phyloP scores from a whole-genome alignment of 2,113 vertebrate genomes.

The Gobiocypris rarus region DNA sequence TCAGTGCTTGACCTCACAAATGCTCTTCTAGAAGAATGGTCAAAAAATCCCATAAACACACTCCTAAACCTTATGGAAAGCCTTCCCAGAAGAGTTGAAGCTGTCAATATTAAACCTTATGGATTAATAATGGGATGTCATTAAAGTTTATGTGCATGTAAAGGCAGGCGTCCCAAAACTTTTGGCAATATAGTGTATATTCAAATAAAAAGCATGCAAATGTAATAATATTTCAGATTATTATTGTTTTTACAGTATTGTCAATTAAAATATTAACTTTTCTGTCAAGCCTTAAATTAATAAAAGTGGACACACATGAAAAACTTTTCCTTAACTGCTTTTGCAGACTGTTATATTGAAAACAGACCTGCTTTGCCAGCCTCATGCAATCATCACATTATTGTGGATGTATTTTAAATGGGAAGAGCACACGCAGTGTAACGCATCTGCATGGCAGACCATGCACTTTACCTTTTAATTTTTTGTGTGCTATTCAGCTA shows the following conservation, averaged over 20 bases:
- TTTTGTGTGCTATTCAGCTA: not conserved
- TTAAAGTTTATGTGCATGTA: too few relatives aligned
- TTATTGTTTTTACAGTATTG: not conserved
- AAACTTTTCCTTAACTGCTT: not conserved
- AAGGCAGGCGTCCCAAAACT: too few relatives aligned
- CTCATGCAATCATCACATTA: not conserved
- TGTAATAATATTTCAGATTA: not conserved
- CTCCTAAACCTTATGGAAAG: too few relatives aligned
- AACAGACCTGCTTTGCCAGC: not conserved
- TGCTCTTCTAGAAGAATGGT: too few relatives aligned
- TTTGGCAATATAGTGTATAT: too few relatives aligned
- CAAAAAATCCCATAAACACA: too few relatives aligned
- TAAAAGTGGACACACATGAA: not conserved
- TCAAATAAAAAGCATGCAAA: too few relatives aligned
- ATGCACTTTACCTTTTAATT: constrained; percentile 28
- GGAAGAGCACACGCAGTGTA: not conserved
- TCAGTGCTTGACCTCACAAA: too few relatives aligned
- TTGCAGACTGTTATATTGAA: not conserved
- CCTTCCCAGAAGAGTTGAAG: too few relatives aligned
- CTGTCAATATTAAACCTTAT: too few relatives aligned
- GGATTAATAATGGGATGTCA: too few relatives aligned
- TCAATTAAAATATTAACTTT: not conserved
- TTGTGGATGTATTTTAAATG: not conserved
- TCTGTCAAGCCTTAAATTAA: not conserved
- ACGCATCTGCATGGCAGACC: constrained; percentile 6